A percentile compares a stretch with the other conserved stretches of the same genome.
Conservation (phyloP, 2,113 vertebrate species). For the Ammospiza caudacuta region DNA sequence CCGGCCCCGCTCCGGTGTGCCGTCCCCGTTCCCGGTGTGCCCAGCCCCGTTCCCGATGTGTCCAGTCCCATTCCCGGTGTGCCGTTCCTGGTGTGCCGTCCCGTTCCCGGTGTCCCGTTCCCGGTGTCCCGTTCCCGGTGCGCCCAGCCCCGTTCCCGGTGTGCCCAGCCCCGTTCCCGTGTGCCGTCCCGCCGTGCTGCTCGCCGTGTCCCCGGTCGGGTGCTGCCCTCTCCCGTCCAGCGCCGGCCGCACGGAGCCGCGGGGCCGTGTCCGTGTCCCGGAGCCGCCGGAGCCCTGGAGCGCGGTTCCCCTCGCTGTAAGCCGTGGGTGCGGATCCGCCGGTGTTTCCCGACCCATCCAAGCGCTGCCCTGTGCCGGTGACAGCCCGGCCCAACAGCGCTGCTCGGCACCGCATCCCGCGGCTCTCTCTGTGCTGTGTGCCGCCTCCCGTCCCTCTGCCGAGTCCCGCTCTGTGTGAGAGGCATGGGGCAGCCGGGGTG, state of each 20-base stretch:
- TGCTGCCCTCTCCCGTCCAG: slow-evolving; percentile 27
- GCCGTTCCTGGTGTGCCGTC: too few relatives aligned
- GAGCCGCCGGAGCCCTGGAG: fast-evolving
- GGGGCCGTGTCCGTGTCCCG: background rate
- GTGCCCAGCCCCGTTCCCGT: background rate
- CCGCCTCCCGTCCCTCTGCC: background rate
- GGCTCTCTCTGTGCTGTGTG: background rate
- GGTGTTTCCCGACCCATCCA: too few relatives aligned
- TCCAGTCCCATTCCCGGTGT: background rate
- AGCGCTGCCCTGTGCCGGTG: too few relatives aligned
- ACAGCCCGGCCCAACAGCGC: too few relatives aligned
- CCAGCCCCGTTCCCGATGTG: background rate
- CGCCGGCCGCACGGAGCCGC: background rate
- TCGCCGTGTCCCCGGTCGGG: background rate
- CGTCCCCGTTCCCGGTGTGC: too few relatives aligned
- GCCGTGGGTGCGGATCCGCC: fast-evolving
- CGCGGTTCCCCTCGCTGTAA: fast-evolving
- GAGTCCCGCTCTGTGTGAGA: fast-evolving
- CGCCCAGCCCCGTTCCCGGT: background rate
- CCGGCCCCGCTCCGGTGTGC: background rate
- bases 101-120: too few relatives aligned
- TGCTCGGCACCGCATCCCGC: too few relatives aligned
- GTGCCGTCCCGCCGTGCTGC: background rate
- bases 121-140: too few relatives aligned
- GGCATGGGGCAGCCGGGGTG: fast-evolving